These are phyloP conservation scores for Cephus runcator DNA, from an alignment of 2,888 invertebrate species.

Conservation along the genomic window DNA sequence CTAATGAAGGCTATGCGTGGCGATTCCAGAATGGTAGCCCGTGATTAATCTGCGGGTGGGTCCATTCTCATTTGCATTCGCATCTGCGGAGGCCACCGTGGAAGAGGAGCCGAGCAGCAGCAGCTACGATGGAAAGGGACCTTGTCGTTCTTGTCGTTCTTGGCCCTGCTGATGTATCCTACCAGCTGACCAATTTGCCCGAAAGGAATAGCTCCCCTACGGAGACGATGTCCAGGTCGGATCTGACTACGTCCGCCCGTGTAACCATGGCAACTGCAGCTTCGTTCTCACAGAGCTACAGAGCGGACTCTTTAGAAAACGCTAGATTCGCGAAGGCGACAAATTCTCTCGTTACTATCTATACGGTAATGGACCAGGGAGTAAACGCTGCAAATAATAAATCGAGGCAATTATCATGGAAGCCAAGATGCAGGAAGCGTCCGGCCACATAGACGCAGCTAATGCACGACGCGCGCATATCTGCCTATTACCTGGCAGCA, in stretches of 20 bases:
- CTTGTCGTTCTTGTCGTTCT: neutral
- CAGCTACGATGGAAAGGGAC: constrained; percentile 29
- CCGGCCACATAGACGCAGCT: neutral
- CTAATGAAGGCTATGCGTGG: neutral
- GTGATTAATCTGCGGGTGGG: neutral
- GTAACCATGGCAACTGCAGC: neutral
- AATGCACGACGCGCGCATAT: constrained; percentile 12
- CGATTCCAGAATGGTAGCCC: neutral
- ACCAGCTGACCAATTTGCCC: neutral
- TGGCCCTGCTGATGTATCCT: neutral
- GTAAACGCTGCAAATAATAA: neutral
- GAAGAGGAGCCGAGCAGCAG: constrained; percentile 38
- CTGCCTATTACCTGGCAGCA: constrained; percentile 19
- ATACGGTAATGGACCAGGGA: neutral
- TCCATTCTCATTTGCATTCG: constrained; percentile 40
- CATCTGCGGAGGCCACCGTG: constrained; percentile 43
- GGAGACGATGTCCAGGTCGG: neutral
- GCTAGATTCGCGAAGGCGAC: neutral
- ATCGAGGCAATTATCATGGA: constrained; percentile 14
- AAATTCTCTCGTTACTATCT: neutral
- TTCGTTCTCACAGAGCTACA: neutral
- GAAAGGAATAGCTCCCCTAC: neutral
- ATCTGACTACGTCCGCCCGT: neutral
- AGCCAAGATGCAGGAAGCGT: constrained; percentile 9
- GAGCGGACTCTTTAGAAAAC: neutral